These are phyloP conservation scores for Sitophilus oryzae DNA, from an alignment of 1,140 invertebrate species.

Conservation along the genomic window DNA sequence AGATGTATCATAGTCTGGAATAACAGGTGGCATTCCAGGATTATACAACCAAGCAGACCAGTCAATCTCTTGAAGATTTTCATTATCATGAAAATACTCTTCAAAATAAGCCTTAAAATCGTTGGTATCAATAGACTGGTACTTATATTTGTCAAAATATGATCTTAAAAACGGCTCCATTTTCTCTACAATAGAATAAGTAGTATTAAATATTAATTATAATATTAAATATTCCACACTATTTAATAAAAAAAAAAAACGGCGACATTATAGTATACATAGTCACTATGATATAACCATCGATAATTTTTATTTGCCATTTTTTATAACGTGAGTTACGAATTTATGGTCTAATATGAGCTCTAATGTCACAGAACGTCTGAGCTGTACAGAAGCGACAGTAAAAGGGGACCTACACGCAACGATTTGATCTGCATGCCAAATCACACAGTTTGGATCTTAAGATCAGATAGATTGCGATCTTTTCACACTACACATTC, in stretches of 20 bases:
- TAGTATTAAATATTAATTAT: background rate
- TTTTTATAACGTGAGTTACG: no score
- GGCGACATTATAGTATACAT: background rate
- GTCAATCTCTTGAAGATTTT: constrained; percentile 57
- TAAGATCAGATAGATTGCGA: no score
- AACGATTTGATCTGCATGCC: no score
- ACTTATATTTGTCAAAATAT: constrained; percentile 78
- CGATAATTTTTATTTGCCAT: background rate
- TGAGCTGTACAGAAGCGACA: no score
- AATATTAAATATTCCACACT: background rate
- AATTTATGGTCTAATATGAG: no score
- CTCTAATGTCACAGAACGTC: no score
- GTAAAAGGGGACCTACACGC: no score
- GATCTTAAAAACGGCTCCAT: constrained; percentile 82
- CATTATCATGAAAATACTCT: constrained; percentile 66
- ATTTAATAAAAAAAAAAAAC: background rate
- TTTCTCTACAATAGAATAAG: constrained; percentile 48
- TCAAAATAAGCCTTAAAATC: constrained; percentile 75
- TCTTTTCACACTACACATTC: no score
- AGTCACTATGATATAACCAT: background rate
- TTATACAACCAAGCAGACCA: constrained; percentile 81
- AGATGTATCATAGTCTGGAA: constrained; percentile 72
- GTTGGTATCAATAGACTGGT: constrained; percentile 74
- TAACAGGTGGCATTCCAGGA: constrained; percentile 80
- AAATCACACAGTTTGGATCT: no score